Conservation (phyloP, 2,113 vertebrate species). For the Nannospalax galili region DNA sequence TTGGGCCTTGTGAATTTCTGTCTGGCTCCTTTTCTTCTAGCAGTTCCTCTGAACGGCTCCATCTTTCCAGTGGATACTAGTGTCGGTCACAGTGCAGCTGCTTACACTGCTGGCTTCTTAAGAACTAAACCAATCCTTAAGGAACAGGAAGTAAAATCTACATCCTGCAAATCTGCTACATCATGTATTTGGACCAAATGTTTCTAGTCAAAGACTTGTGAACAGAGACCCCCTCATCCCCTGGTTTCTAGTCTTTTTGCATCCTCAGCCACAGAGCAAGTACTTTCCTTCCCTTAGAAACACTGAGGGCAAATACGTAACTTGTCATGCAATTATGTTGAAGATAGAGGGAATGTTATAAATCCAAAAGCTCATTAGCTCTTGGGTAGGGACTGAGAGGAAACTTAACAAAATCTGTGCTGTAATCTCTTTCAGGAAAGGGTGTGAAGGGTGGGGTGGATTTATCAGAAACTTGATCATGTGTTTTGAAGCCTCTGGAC, state of each 20-base stretch:
- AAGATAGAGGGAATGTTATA: neutral
- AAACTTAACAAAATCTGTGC: slow-evolving; percentile 33
- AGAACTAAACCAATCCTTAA: neutral
- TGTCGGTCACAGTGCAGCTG: neutral
- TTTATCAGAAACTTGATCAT: neutral
- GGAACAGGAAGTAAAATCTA: neutral
- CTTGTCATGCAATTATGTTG: neutral
- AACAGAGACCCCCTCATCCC: neutral
- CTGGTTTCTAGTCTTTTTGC: neutral
- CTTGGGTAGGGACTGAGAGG: neutral
- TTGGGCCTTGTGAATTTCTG: neutral
- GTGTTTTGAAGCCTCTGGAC: slow-evolving; percentile 19
- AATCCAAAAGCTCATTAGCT: slow-evolving; percentile 1
- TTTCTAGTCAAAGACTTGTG: neutral
- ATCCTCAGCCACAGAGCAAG: neutral
- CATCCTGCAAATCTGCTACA: neutral
- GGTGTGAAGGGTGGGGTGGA: neutral
- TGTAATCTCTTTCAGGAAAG: slow-evolving; percentile 44
- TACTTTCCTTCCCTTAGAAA: neutral
- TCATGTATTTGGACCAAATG: neutral
- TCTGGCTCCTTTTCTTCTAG: neutral
- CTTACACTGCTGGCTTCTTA: neutral
- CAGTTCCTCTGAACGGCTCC: neutral
- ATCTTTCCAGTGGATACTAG: neutral
- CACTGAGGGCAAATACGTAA: neutral